Evolutionary conservation across 2,888 invertebrate species (phyloP), one percentile per base, ranked within the genome.

Genomic region (Chymomyza amoena): DNA sequence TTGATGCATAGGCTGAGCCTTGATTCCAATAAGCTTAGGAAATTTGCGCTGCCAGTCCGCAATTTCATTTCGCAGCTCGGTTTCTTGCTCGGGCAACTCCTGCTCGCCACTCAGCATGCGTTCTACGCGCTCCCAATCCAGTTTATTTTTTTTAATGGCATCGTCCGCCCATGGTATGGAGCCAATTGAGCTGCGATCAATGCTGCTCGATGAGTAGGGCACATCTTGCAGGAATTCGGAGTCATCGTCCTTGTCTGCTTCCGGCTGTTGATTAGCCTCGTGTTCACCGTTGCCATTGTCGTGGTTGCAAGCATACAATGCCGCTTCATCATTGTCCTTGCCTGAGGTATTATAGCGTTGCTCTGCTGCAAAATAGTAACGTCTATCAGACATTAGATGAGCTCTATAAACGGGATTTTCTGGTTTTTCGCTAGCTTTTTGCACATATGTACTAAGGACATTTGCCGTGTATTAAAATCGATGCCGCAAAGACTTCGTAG

Each of bases 101-200:
- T 91, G 85, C 67, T 91, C 87, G 0, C 91, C 90, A 45, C 85
- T 81, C 52, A 92, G 78, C 85, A 91, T 89, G 9, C 90, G 80
- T 59, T 92, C 92, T 5, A 92, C 88, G 15, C 85, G 87, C 65
- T 92, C 91, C 92, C 92, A 92, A 73, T 90, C 91, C 18, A 88
- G 70, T 76, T 90, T 89, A 69, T 92, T 92, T 72, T 91, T 90
- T 64, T 91, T 91, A 15, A 92, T 90, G 16, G 92, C 91, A 84
- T 92, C 92, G 68, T 91, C 91, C 3, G 92, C 91, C 92, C 92
- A 92, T 0, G 92, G 92, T 69, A 92, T 92, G 28, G 92, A 92
- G n/a, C 91, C 90, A 65, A 91, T 88, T 7, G 91, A 91, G 68
- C 91, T 91, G 57, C 92, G 88, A 68, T 91, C 92, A 28, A 89